Base-by-base conservation (phyloP, 1,140 invertebrate genomes). In the Oscheius sp. region DNA sequence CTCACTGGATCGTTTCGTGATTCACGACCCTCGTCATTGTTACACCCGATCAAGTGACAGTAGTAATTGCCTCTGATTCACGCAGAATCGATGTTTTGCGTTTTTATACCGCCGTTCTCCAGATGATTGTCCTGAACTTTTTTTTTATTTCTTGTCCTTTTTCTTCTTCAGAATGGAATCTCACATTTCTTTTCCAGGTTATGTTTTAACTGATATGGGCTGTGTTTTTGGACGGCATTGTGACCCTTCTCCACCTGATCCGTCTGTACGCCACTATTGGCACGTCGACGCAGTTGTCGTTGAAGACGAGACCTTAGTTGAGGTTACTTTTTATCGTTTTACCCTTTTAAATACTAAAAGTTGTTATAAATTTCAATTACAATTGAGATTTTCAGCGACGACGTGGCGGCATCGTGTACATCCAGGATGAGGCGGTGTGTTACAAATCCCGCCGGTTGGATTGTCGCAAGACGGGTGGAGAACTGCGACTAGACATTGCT, bases 401-500 rank as follows among this genome's bases (percentile, higher is more conserved):
- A 61, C 69, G 69, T 63, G 61, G 59, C 52, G 69, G 69, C 31
- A 36, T 71, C 15, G 59, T 71, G 7, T 71, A 63, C 29, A 38
- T 71, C 13, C 38, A 42, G 13, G 69, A 71, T 71, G 69, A 71
- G 35, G 61, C 59, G 13, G 45, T 71, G n/a, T 59, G 58, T 36
- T 71, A 71, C 52, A 59, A 58, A 42, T 58, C 69, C 13, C 58
- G 69, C 26, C 69, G 69, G 3, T 64, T 71, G 7, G 69, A 71
- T 31, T 71, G 69, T 18, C 58, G 52, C 13, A 71, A 71, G 38
- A 34, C 10, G 4, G 69, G 69, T 7, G 69, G 62, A n/a, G 34
- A 32, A 36, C 38, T 61, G 4, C 49, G 35, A 29, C 36, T 58
- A n/a, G 52, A 71, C n/a, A 64, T 71, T 46, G 29, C 58, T 10